These are phyloP conservation scores for Mormyrus iriodes DNA, from an alignment of 2,113 vertebrate genomes.

Conservation along the genomic window DNA sequence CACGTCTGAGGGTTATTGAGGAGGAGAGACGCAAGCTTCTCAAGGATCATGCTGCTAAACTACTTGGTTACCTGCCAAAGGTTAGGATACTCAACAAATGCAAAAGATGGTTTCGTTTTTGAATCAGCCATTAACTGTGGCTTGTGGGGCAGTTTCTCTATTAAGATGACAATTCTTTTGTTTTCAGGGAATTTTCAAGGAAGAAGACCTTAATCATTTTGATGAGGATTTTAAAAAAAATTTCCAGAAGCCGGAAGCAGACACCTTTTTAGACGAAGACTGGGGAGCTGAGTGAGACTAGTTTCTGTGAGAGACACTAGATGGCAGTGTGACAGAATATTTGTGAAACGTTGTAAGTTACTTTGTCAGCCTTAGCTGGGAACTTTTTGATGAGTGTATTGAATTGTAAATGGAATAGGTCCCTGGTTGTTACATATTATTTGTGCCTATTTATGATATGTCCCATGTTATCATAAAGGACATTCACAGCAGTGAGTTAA, in stretches of 20 bases:
- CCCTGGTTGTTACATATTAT: not conserved
- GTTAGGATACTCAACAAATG: slow-evolving; percentile 51
- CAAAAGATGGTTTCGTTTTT: not conserved
- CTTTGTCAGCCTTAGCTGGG: not conserved
- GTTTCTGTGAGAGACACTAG: slow-evolving; percentile 45
- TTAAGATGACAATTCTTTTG: slow-evolving; percentile 12
- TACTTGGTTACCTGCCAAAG: slow-evolving; percentile 84
- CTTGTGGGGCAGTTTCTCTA: not conserved
- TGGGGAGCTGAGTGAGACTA: slow-evolving; percentile 43
- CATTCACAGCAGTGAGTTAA: not conserved
- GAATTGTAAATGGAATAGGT: not conserved
- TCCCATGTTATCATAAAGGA: not conserved
- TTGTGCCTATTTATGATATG: not conserved
- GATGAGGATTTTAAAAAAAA: slow-evolving; percentile 77
- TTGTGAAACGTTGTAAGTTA: not conserved
- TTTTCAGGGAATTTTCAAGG: slow-evolving; percentile 76
- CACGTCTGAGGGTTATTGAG: slow-evolving; percentile 71
- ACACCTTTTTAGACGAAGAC: slow-evolving; percentile 47
- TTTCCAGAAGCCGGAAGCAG: slow-evolving; percentile 57
- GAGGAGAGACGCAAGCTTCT: slow-evolving; percentile 85
- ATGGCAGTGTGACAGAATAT: slow-evolving; percentile 35
- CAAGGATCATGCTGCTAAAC: slow-evolving; percentile 72
- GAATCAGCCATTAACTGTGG: not conserved
- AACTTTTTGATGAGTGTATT: not conserved
- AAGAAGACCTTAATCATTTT: slow-evolving; percentile 75